Evolutionary conservation across 2,113 vertebrate species (phyloP), one percentile per base, ranked within the genome.

Genomic region (Phalacrocorax aristotelis): DNA sequence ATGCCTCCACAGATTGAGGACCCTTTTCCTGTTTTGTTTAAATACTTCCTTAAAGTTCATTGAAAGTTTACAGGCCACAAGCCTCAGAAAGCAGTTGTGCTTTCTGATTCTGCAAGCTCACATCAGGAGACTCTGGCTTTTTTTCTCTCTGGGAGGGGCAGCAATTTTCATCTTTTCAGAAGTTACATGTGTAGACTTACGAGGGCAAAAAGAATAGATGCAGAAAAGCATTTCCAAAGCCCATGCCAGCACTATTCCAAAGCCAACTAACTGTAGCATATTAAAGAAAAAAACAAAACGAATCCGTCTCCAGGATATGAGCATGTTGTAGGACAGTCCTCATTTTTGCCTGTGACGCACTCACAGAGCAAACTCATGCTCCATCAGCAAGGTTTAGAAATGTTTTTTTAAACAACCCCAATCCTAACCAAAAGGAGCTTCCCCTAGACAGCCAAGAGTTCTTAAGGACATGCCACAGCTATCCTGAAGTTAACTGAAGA

Each of bases 1-100:
- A 58, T 19, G 69, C 29, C 57, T 91, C 30, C 42, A 55, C 46
- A 89, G 89, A 87, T 26, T 89, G 72, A 95, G 60, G 91, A 95
- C 69, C 77, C 80, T 95, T 78, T 97, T 96, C 95, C 91, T 96
- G 96, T 94, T 96, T 94, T 93, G 69, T 79, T 91, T 82, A 57
- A 96, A 80, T 54, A 62, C 61, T 93, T 96, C 87, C 86, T 91
- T 49, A 74, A 66, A 92, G 87, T 93, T 91, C 93, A 94, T 23
- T 81, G 17, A 32, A 72, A 94, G 96, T 96, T 96, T 95, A 96
- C 48, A 68, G 38, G 42, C 64, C 68, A 36, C 49, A 81, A 58
- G 38, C 22, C 26, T 80, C 79, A 89, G 70, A 66, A 81, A 92
- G 71, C 22, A 36, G 71, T 76, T 87, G 57, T 91, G 27, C 52